Evolutionary conservation across 2,888 invertebrate genomes (phyloP).

Genomic region (Resseliella maxima): DNA sequence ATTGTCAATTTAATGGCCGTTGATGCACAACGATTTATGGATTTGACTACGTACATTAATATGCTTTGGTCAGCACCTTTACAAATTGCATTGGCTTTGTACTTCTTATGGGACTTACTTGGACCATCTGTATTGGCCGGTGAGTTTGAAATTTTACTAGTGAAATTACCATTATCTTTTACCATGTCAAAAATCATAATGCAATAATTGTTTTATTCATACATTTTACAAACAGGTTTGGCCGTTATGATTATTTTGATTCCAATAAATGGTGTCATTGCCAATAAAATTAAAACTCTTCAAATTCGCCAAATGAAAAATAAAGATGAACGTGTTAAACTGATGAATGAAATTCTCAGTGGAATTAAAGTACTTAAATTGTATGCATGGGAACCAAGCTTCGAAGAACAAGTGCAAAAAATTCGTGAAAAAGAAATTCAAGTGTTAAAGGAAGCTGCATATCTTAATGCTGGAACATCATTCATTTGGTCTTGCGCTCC

Average conservation of each 20-base stretch:
- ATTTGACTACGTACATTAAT: slow-evolving; percentile 84
- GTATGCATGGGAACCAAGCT: slow-evolving; percentile 96
- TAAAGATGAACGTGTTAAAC: slow-evolving; percentile 91
- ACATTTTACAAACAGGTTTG: slow-evolving; percentile 72
- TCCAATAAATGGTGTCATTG: slow-evolving; percentile 87
- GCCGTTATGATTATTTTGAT: slow-evolving; percentile 94
- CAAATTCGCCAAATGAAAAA: slow-evolving; percentile 92
- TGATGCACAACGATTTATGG: slow-evolving; percentile 86
- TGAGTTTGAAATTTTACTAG: background rate
- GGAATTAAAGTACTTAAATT: slow-evolving; percentile 93
- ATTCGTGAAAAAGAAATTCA: slow-evolving; percentile 90
- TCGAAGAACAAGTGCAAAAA: slow-evolving; percentile 86
- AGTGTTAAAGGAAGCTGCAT: too few relatives aligned
- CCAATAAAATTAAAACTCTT: slow-evolving; percentile 81
- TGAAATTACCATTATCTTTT: too few relatives aligned
- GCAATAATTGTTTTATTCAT: too few relatives aligned
- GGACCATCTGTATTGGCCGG: slow-evolving; percentile 87
- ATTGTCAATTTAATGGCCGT: slow-evolving; percentile 79
- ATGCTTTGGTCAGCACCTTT: slow-evolving; percentile 89
- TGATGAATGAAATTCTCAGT: slow-evolving; percentile 93
- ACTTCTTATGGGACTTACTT: slow-evolving; percentile 85
- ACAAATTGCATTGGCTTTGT: slow-evolving; percentile 86
- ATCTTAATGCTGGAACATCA: too few relatives aligned
- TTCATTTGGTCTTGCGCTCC: too few relatives aligned
- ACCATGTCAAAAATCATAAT: too few relatives aligned